A percentile compares a stretch with the other conserved stretches of the same genome.
Evolutionary conservation across 2,888 invertebrate species (phyloP).

Genomic region (Tetheella fluctuosa): DNA sequence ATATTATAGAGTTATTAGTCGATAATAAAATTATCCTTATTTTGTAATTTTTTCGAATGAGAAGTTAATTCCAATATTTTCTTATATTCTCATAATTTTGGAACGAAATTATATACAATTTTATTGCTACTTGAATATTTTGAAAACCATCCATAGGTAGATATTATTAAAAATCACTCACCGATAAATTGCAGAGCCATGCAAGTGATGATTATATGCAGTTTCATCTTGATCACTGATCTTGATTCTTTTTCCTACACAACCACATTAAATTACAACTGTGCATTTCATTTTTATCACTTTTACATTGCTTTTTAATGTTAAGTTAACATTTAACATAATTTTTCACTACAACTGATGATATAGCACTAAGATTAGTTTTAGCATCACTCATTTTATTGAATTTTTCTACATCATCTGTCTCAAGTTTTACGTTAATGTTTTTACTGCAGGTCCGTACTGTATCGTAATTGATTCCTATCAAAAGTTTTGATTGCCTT

Average conservation of each 20-base stretch:
- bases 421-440: no score
- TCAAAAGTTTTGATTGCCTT: conserved; percentile 22
- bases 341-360: conserved; percentile 12
- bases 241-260: conserved; percentile 30
- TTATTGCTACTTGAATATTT: no score
- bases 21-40: no score
- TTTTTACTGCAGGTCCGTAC: neutral
- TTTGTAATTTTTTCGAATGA: no score
- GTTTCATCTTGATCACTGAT: conserved; percentile 64
- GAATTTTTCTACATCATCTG: neutral
- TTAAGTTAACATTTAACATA: neutral
- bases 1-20: no score
- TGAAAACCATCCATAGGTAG: no score
- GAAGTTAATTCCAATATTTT: no score
- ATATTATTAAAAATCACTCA: conserved; percentile 42
- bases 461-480: conserved; percentile 21
- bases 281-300: conserved; percentile 8
- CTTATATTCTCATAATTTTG: no score
- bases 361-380: neutral
- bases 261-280: conserved; percentile 25
- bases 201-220: conserved; percentile 54
- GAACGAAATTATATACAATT: no score
- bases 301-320: neutral
- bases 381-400: neutral
- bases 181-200: conserved; percentile 66